Conservation (phyloP, 2,888 invertebrate genomes). For the Macaria liturata region DNA sequence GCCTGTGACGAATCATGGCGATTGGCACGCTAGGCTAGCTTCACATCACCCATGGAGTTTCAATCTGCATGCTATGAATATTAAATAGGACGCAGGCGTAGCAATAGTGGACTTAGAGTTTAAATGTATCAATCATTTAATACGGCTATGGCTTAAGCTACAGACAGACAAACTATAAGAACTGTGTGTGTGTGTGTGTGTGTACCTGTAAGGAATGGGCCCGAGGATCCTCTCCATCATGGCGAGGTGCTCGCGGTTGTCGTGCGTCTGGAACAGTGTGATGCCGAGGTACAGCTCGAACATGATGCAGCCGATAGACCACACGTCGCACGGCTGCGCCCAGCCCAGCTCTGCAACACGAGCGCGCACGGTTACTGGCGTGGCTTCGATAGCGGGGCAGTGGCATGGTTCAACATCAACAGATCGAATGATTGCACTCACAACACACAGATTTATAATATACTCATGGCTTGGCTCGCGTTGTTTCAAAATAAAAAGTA, state of each 20-base stretch:
- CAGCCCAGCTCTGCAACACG: conserved; percentile 95
- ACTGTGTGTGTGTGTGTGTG: background rate
- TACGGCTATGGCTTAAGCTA: too few species aligned
- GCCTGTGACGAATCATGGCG: conserved; percentile 1
- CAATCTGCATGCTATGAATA: background rate
- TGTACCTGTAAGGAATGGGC: conserved; percentile 94
- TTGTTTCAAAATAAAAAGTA: too few species aligned
- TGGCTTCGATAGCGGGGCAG: too few species aligned
- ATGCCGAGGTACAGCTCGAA: conserved; percentile 99
- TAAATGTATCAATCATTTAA: too few species aligned
- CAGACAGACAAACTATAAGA: too few species aligned
- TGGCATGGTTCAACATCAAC: too few species aligned
- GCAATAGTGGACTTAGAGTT: too few species aligned
- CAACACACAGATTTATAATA: too few species aligned
- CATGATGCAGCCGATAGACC: conserved; percentile 99
- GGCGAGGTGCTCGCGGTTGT: conserved; percentile 99
- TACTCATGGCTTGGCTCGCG: too few species aligned
- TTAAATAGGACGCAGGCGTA: too few species aligned
- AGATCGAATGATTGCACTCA: too few species aligned
- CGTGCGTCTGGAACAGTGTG: conserved; percentile 99
- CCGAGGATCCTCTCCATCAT: conserved; percentile 99
- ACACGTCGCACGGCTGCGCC: conserved; percentile 99
- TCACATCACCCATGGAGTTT: background rate
- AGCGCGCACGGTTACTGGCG: too few species aligned
- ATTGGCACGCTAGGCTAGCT: conserved; percentile 1